Evolutionary conservation across 2,113 vertebrate species (phyloP).

Genomic region (Cheilinus undulatus): DNA sequence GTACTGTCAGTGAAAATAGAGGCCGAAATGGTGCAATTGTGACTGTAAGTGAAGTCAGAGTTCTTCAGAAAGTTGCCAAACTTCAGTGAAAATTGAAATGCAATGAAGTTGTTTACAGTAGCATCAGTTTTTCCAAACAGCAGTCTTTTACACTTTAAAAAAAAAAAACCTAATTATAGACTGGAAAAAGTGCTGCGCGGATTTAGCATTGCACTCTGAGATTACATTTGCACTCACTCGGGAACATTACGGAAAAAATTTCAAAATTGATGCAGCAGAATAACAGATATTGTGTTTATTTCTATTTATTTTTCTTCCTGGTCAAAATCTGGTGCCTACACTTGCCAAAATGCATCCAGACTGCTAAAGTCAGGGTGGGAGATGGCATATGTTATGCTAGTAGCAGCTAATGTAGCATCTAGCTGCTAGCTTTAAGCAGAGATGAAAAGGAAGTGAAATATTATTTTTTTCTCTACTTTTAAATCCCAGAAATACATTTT

Average conservation of each 20-base stretch:
- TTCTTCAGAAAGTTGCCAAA: conserved; percentile 37
- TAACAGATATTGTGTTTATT: background rate
- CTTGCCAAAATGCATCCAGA: conserved; percentile 8
- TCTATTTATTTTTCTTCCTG: background rate
- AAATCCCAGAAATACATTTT: too few relatives aligned
- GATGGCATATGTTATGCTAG: background rate
- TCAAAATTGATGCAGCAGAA: background rate
- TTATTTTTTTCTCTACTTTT: too few relatives aligned
- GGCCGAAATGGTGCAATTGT: conserved; percentile 4
- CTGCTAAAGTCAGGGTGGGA: background rate
- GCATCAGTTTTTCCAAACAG: conserved; percentile 18
- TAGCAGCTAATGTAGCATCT: conserved; percentile 29
- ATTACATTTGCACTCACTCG: background rate
- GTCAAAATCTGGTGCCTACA: conserved; percentile 9
- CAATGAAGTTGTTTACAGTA: conserved; percentile 40
- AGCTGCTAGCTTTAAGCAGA: conserved; percentile 4
- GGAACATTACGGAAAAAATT: background rate
- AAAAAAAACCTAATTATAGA: background rate
- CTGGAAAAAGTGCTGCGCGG: background rate
- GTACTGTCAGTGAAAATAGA: conserved; percentile 10
- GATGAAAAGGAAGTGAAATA: background rate
- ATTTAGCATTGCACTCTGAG: conserved; percentile 1
- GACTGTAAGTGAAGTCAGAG: background rate
- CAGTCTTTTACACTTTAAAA: background rate
- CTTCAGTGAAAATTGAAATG: conserved; percentile 24